Conservation (phyloP, 92 coral and sea anemone species). For the Zoanthus gigantus region DNA sequence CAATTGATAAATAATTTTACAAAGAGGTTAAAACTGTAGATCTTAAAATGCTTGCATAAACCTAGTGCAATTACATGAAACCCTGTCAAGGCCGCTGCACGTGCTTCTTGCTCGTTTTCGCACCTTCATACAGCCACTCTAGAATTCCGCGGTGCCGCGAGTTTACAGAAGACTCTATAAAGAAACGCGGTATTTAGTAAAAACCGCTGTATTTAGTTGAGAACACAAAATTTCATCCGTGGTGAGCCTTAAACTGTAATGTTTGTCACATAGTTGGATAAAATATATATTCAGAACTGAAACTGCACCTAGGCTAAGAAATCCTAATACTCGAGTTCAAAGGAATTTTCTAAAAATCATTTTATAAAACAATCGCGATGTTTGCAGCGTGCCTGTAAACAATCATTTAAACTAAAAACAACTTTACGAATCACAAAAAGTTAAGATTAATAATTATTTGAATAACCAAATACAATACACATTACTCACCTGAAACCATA, state of each 20-base stretch:
- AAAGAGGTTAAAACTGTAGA: background rate
- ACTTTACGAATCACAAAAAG: too few relatives aligned
- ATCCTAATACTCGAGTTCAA: too few relatives aligned
- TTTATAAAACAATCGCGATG: too few relatives aligned
- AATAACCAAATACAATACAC: too few relatives aligned
- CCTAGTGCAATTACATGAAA: background rate
- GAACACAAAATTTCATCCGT: background rate
- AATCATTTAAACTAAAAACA: too few relatives aligned
- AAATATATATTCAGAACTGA: too few relatives aligned
- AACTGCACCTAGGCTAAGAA: too few relatives aligned
- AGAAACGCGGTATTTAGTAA: background rate
- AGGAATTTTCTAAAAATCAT: too few relatives aligned
- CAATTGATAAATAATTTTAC: background rate
- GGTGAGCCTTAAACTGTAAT: background rate
- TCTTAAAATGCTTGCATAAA: too few relatives aligned
- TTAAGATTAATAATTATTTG: too few relatives aligned
- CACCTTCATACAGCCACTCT: background rate
- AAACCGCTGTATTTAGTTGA: background rate
- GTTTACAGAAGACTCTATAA: background rate
- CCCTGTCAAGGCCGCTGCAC: background rate
- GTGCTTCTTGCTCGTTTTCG: slow-evolving; percentile 12
- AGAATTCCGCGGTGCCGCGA: background rate
- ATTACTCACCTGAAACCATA: too few relatives aligned
- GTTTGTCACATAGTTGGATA: background rate
- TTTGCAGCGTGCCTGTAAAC: too few relatives aligned